phyloP scores from a whole-genome alignment of 2,888 invertebrate species.

The Abrostola tripartita region DNA sequence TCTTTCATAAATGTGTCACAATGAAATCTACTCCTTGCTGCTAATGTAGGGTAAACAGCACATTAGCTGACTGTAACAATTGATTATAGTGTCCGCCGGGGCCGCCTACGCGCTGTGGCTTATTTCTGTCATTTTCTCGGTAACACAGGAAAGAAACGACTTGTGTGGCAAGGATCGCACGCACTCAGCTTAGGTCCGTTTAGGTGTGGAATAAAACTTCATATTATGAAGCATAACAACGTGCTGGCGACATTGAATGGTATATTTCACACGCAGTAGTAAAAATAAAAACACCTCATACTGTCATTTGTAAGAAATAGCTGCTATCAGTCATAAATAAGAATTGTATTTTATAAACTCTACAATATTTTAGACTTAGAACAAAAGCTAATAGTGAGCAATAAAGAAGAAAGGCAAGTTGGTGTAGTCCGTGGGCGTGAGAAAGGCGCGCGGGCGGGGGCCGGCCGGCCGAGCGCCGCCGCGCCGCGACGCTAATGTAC shows the following conservation, averaged over 20 bases:
- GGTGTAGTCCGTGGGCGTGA: slow-evolving; percentile 76
- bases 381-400: slow-evolving; percentile 64
- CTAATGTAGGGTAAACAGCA: slow-evolving; percentile 82
- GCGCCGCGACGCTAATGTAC: slow-evolving; percentile 75
- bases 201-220: slow-evolving; percentile 62
- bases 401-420: slow-evolving; percentile 76
- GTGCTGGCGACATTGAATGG: slow-evolving; percentile 2
- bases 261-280: background rate
- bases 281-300: background rate
- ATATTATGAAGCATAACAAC: slow-evolving; percentile 34
- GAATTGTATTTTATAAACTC: slow-evolving; percentile 38
- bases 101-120: slow-evolving; percentile 62
- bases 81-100: slow-evolving; percentile 70
- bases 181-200: slow-evolving; percentile 73
- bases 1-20: slow-evolving; percentile 68
- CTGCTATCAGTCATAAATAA: background rate
- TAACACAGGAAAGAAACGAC: slow-evolving; percentile 73
- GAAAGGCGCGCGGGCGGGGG: slow-evolving; percentile 77
- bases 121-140: slow-evolving; percentile 79
- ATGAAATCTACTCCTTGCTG: slow-evolving; percentile 72
- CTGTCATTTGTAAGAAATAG: slow-evolving; percentile 7
- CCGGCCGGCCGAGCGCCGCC: slow-evolving; percentile 45
- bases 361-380: slow-evolving; percentile 53
- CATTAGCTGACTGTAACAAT: slow-evolving; percentile 79
- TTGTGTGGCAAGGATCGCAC: slow-evolving; percentile 78